A percentile compares a stretch with the other conserved stretches of the same genome.
These are phyloP conservation scores for Plectropomus leopardus DNA, from an alignment of 2,113 vertebrate genomes.

Conservation along the genomic window DNA sequence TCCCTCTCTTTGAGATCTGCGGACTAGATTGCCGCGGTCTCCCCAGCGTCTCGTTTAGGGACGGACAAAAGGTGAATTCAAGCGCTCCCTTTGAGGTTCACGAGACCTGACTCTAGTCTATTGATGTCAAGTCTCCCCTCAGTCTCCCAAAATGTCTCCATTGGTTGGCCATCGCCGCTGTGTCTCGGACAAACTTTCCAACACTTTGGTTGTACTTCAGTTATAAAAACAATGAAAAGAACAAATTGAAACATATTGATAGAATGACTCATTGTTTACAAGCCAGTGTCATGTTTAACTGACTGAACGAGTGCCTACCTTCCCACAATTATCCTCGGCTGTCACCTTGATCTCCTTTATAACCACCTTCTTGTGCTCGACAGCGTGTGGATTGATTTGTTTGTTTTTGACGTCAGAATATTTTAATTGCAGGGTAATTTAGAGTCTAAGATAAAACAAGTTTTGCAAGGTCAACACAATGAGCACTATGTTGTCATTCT, in stretches of 20 bases:
- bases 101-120: conserved; percentile 70
- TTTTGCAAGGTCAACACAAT: conserved; percentile 21
- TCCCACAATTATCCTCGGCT: conserved; percentile 17
- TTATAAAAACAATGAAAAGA: background rate
- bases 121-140: conserved; percentile 69
- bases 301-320: conserved; percentile 20
- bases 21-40: conserved; percentile 77
- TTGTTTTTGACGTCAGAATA: conserved; percentile 6
- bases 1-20: conserved; percentile 79
- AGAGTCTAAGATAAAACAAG: conserved; percentile 22
- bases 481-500: background rate
- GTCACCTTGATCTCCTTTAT: conserved; percentile 27
- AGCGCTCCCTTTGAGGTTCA: conserved; percentile 79
- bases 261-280: conserved; percentile 3
- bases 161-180: conserved; percentile 31
- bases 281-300: background rate
- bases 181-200: conserved; percentile 6
- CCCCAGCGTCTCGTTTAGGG: conserved; percentile 80
- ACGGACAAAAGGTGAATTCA: conserved; percentile 83
- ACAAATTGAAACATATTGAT: background rate
- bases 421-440: conserved; percentile 37
- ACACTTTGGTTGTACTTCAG: conserved; percentile 8
- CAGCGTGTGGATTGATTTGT: conserved; percentile 2
- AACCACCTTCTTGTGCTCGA: background rate
- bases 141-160: conserved; percentile 68